Base-by-base conservation (phyloP, 2,888 invertebrate genomes). In the Cosmia trapezina region DNA sequence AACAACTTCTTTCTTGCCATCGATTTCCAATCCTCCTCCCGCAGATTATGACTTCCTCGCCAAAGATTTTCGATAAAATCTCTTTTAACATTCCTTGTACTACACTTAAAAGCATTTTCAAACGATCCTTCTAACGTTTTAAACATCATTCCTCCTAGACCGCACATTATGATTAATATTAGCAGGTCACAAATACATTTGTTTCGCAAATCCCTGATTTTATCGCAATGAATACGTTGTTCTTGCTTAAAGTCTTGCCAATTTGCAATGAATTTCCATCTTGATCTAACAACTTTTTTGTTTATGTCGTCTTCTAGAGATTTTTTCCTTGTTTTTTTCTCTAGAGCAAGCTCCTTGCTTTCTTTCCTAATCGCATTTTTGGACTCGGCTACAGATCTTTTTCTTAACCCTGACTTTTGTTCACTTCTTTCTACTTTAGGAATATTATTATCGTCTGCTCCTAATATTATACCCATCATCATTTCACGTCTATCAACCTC, bases 21-120 rank as follows among this genome's bases (percentile, higher is more conserved):
- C 17, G 98, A 98, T 89, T 98, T 98, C 98, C 98, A 98, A 89
- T 98, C 98, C 65, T 98, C 98, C 91, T 98, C 98, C 70, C 97
- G 97, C 93, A 98, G 94, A 89, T 97, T 97, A 91, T 98, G 98
- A 92, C 98, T 98, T 75, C 97, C 97, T 68, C 97, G 96, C 98
- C 98, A 98, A 57, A 99, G 96, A 78, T 97, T 96, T 88, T 98
- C 98, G 73, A 99, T 97, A 84, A 99, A 98, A 91, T 98, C 98
- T 8, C 98, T 96, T 89, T 98, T 98, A 0, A 98, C 98, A 86
- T 98, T 96, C 86, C 98, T 98, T 59, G 98, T 98, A 12, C 98
- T 98, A 90, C 98, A 98, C 94, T 99, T 99, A 93, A 98, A 98
- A 80, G 98, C 98, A 78, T 98, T 97, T 90, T 99, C 99, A 86